Base-by-base conservation (phyloP, 92 coral and sea anemone genomes). In the Actinostola sp. region DNA sequence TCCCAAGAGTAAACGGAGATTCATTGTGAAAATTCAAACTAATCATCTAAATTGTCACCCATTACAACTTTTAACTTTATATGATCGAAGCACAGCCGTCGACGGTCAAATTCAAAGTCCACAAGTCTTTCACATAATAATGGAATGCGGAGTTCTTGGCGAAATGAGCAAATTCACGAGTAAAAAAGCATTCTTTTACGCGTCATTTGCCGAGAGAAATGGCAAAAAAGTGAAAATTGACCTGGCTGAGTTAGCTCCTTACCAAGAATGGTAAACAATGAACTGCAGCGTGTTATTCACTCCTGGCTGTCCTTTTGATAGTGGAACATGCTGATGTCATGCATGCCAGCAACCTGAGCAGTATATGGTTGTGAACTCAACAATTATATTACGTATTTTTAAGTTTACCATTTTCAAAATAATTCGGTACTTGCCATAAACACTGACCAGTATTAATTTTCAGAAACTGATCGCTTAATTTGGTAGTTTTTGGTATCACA, bases 61-160 rank as follows among this genome's bases (percentile, higher is more conserved):
- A 0, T 44, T 71, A 39, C 92, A 86, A 24, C 6, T 31, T 27
- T 57, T 89, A n/a, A 28, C 69, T 26, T 33, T 44, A 10, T 78
- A 79, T 15, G 84, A 89, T 48, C 61, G 79, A 61, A 87, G 87
- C 42, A 49, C 72, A 24, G 26, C 66, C 0, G 21, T 90, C 3
- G 77, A 79, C 17, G 60, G 85, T 30, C 2, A 1, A 0, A 66
- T 89, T 8, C 90, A 89, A 43, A 88, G 86, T 30, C 94, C 91
- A 1, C 86, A 72, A 49, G 42, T 84, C 21, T 91, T 84, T 64
- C 73, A 66, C 44, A 32, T 91, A 2, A 64, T 89, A 8, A 81
- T 76, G 91, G 95, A 92, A 50, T 89, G 92, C 41, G 96, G 97
- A 0, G 89, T 85, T n/a, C 88, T 92, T 42, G 96, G 92, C 26